Evolutionary conservation across 2,888 invertebrate genomes (phyloP).

Genomic region (Cremastobaeus sp.): DNA sequence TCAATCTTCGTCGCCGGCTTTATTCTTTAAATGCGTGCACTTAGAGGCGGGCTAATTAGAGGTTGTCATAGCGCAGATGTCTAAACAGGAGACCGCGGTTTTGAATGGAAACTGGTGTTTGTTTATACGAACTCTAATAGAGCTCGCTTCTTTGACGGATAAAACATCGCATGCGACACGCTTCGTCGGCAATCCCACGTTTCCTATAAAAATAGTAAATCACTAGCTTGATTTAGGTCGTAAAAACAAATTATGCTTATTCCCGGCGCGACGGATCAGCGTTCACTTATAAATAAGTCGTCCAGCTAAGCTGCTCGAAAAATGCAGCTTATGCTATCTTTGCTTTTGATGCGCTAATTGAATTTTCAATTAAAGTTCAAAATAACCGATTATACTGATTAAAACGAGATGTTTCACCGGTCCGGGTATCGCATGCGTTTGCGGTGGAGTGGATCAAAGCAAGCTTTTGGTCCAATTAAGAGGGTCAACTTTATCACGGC

Average conservation of each 20-base stretch:
- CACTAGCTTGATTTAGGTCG: no score
- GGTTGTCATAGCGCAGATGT: slow-evolving; percentile 48
- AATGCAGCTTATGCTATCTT: slow-evolving; percentile 18
- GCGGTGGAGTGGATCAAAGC: slow-evolving; percentile 44
- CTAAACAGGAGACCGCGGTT: slow-evolving; percentile 47
- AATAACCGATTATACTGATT: slow-evolving; percentile 23
- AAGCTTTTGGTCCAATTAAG: slow-evolving; percentile 55
- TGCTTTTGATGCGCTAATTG: slow-evolving; percentile 13
- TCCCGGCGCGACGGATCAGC: background rate
- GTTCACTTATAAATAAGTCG: slow-evolving; percentile 5
- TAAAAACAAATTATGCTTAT: slow-evolving; percentile 1
- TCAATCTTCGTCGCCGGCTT: slow-evolving; percentile 33
- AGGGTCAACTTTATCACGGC: slow-evolving; percentile 54
- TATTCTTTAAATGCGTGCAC: slow-evolving; percentile 36
- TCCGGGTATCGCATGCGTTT: slow-evolving; percentile 35
- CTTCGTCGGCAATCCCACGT: background rate
- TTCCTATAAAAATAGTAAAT: no score
- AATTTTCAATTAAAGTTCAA: slow-evolving; percentile 31
- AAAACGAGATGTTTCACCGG: slow-evolving; percentile 39
- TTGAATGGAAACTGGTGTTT: slow-evolving; percentile 21
- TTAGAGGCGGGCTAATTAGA: slow-evolving; percentile 37
- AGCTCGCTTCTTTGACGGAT: slow-evolving; percentile 4
- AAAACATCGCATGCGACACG: slow-evolving; percentile 4
- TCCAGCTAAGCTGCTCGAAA: background rate
- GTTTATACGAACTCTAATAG: slow-evolving; percentile 13